Base-by-base conservation (phyloP, 2,888 invertebrate genomes). In the Neoscelio sp. region DNA sequence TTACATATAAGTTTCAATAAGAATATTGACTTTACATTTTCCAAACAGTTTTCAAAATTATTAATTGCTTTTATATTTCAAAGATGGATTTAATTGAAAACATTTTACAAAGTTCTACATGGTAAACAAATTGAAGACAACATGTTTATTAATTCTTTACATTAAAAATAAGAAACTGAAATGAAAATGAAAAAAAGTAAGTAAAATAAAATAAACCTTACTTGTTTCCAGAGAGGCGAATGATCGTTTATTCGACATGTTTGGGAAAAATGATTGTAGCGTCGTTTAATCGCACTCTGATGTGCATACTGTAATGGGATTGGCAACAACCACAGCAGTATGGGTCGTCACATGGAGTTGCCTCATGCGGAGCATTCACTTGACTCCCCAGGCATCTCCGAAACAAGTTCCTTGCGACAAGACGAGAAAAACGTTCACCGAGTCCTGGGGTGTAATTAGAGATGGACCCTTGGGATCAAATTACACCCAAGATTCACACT, bases 401-500 rank as follows among this genome's bases (percentile, higher is more conserved):
- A 91, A 90, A 79, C 89, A 89, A 85, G 92, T 93, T 81, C 94
- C 95, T 82, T 97, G 97, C 92, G 96, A 97, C 92, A 95, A 95
- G 88, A 95, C 96, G 77, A 93, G 97, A 84, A 94, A 95, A 89
- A 94, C 96, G 38, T 95, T 96, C 85, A 95, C 94, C 12, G 95
- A 95, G 77, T 93, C 94, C 46, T 95, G 95, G 92, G 98, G 98
- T 48, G 93, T 96, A 83, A 96, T 98, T 85, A 95, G 96, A 78
- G 97, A 98, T 92, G 97, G 98, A 50, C 96, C 96, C 20, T 93
- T 94, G 80, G 96, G 94, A 80, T 95, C 94, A 26, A 96, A 97
- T 90, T 98, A 98, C 89, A 97, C 96, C 56, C 96, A 94, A 91
- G 97, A 97, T 89, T 97, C 97, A 48, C 97, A 98, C 89, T 98